Conservation (phyloP, 1,140 invertebrate genomes). For the Eciton burchellii region DNA sequence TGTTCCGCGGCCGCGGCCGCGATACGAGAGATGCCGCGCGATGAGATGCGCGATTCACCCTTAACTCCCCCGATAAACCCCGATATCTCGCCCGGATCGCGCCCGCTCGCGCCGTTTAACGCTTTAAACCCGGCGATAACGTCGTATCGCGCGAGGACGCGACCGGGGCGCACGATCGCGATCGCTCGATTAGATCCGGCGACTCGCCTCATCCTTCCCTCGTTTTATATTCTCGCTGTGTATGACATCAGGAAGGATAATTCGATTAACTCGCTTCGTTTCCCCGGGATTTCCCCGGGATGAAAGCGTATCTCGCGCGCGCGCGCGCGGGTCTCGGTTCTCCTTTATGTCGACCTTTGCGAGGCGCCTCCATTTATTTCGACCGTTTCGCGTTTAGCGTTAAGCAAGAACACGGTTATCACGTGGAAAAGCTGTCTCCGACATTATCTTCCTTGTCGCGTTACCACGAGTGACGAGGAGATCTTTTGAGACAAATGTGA, state of each 20-base stretch:
- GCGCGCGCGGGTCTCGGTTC: too few relatives aligned
- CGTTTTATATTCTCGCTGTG: neutral
- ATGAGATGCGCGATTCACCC: neutral
- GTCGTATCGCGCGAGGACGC: neutral
- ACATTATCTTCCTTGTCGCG: conserved; percentile 16
- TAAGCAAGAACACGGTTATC: neutral
- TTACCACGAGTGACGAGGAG: neutral
- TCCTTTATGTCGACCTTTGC: conserved; percentile 4
- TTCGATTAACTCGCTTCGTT: neutral
- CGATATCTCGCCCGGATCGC: conserved; percentile 2
- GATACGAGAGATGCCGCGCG: neutral
- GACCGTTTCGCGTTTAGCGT: neutral
- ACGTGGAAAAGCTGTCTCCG: neutral
- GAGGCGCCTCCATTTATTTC: neutral
- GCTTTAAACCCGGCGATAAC: conserved; percentile 7
- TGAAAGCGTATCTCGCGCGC: neutral
- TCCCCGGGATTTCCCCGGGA: neutral
- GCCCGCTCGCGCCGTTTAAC: conserved; percentile 3
- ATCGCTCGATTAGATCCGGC: neutral
- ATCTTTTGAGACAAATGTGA: neutral
- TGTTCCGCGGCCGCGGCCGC: neutral
- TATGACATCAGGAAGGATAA: neutral
- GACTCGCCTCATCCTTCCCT: neutral
- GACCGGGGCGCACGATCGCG: neutral
- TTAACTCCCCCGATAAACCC: conserved; percentile 11